Base-by-base conservation (phyloP, 2,113 vertebrate species). In the Cephalopholis sonnerati region DNA sequence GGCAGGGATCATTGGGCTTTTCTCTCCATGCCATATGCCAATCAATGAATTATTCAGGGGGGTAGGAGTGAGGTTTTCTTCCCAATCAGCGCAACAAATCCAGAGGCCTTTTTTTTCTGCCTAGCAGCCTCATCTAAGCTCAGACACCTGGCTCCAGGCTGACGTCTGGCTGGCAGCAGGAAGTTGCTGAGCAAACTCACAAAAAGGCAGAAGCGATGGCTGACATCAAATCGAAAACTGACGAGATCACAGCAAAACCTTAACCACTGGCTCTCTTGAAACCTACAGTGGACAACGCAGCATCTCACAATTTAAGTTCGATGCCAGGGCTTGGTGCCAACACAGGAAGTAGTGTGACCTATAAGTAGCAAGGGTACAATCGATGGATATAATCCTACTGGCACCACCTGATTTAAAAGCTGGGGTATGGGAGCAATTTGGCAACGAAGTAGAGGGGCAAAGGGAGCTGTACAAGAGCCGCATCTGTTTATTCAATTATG, bases 11-110 rank as follows among this genome's bases (percentile, higher is more conserved):
- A 85, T 53, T 87, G 86, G 80, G 86, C 32, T 86, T 85, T 76
- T 66, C 85, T 84, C 81, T 74, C 48, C 74, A 71, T 32, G 83
- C 93, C 93, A 94, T 93, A 91, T 94, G 92, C 87, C 91, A 91
- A 93, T 95, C 86, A 88, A 91, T 94, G 68, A 94, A 94, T 94
- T 88, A 94, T 95, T 93, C 83, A 95, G 55, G 41, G 50, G 17
- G 58, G 73, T 25, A 48, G 58, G 77, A 87, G 76, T 41, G 87
- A 92, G 87, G 74, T 57, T 89, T 73, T 86, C 74, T 70, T 77
- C 75, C 82, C 83, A 93, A 89, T 93, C 90, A 86, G 79, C 29
- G 74, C 62, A 66, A 55, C 73, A 82, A 67, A 82, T 77, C 57
- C 71, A 68, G 27, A 89, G 24, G 13, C 55, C 36, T 27, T 77